phyloP scores from a whole-genome alignment of 2,888 invertebrate genomes.

The Mystacides longicornis region DNA sequence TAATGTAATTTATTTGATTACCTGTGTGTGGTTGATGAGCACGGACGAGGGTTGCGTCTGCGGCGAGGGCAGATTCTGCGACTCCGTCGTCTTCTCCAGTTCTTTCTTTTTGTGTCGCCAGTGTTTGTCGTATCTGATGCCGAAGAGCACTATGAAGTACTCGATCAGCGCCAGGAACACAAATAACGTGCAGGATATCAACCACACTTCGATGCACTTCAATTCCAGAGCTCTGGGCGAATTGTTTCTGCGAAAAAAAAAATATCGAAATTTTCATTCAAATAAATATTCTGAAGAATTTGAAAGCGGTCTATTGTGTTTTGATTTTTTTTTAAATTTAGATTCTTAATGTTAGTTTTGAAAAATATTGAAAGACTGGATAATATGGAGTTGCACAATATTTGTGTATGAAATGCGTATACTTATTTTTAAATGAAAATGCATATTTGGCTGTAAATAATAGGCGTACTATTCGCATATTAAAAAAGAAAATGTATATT shows the following conservation, averaged over 20 bases:
- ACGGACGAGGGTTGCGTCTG: constrained; percentile 33
- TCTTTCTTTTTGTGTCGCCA: constrained; percentile 39
- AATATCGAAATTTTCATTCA: too few relatives aligned
- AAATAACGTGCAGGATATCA: constrained; percentile 58
- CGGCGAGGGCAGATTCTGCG: constrained; percentile 41
- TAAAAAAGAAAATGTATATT: too few relatives aligned
- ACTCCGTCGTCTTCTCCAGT: constrained; percentile 37
- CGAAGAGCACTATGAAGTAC: constrained; percentile 57
- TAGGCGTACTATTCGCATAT: too few relatives aligned
- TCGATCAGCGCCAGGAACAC: constrained; percentile 57
- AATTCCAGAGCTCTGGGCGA: constrained; percentile 56
- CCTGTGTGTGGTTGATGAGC: constrained; percentile 43
- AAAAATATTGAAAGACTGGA: too few relatives aligned
- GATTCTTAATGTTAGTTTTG: too few relatives aligned
- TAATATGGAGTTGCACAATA: too few relatives aligned
- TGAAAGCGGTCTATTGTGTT: too few relatives aligned
- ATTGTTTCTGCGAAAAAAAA: constrained; percentile 44
- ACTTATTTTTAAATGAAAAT: too few relatives aligned
- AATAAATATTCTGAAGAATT: too few relatives aligned
- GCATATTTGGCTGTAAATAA: too few relatives aligned
- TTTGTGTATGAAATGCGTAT: too few relatives aligned
- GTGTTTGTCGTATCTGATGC: constrained; percentile 58
- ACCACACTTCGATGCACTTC: constrained; percentile 59
- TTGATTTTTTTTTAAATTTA: too few relatives aligned
- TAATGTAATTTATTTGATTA: constrained; percentile 22